phyloP scores from a whole-genome alignment of 2,888 invertebrate genomes.

The Caenorhabditis sulstoni region DNA sequence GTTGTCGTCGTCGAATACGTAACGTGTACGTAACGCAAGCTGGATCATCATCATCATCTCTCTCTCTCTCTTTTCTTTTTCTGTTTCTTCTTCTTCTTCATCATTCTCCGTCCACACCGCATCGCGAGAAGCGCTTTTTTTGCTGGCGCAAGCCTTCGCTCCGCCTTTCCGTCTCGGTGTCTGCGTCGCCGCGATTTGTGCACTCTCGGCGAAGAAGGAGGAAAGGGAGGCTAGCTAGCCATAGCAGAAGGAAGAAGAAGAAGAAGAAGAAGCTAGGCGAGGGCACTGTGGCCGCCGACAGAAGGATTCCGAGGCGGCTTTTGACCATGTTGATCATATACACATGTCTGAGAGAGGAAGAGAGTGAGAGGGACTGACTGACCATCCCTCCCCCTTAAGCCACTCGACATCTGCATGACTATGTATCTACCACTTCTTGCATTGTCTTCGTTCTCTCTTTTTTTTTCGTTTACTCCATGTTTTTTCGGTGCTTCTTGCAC shows the following conservation, averaged over 20 bases:
- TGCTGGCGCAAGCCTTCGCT: neutral
- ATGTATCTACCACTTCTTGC: neutral
- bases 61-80: neutral
- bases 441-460: neutral
- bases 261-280: constrained; percentile 15
- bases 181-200: constrained; percentile 8
- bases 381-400: neutral
- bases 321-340: constrained; percentile 50
- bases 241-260: constrained; percentile 1
- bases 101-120: neutral
- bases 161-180: neutral
- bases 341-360: constrained; percentile 28
- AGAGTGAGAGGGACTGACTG: constrained; percentile 4
- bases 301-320: constrained; percentile 12
- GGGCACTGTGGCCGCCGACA: neutral
- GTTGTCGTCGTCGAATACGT: neutral
- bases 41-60: constrained; percentile 9
- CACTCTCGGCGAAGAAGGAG: neutral
- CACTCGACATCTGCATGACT: constrained; percentile 11
- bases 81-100: neutral
- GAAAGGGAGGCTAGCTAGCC: constrained; percentile 20
- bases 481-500: neutral
- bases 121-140: neutral
- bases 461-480: neutral
- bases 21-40: constrained; percentile 4